phyloP scores from a whole-genome alignment of 1,140 invertebrate species.

The Oncopodura yosiiana region DNA sequence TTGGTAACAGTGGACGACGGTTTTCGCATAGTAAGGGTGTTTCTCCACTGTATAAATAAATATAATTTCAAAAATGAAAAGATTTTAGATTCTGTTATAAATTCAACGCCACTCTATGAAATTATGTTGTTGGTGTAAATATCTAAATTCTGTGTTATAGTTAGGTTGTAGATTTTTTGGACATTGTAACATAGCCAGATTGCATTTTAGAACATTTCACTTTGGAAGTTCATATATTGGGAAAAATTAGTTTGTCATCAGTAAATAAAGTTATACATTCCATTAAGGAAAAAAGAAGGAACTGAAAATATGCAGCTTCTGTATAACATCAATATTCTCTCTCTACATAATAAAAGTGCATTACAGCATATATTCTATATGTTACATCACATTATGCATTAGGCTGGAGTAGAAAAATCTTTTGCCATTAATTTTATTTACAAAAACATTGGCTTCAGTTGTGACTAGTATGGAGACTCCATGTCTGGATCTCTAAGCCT shows the following conservation, averaged over 20 bases:
- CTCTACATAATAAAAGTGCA: background rate
- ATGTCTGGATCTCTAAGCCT: constrained; percentile 8
- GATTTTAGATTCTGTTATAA: too few relatives aligned
- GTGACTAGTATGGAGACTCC: constrained; percentile 5
- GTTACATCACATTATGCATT: background rate
- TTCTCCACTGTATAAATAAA: constrained; percentile 2
- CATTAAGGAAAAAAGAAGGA: too few relatives aligned
- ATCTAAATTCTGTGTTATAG: too few relatives aligned
- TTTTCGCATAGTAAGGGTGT: constrained; percentile 15
- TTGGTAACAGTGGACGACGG: background rate
- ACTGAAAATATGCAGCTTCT: constrained; percentile 1
- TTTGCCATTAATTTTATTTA: constrained; percentile 16
- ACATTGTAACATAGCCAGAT: too few relatives aligned
- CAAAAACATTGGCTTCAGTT: constrained; percentile 10
- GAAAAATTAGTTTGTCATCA: too few relatives aligned
- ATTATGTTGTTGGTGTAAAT: too few relatives aligned
- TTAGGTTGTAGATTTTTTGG: too few relatives aligned
- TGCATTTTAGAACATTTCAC: too few relatives aligned
- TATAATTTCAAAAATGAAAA: too few relatives aligned
- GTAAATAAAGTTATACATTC: too few relatives aligned
- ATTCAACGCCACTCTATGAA: too few relatives aligned
- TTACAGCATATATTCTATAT: background rate
- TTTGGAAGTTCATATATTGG: too few relatives aligned
- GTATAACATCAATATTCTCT: constrained; percentile 15
- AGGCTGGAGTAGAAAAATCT: background rate